phyloP scores from a whole-genome alignment of 1,140 invertebrate species.

The Polypedilum pembai region DNA sequence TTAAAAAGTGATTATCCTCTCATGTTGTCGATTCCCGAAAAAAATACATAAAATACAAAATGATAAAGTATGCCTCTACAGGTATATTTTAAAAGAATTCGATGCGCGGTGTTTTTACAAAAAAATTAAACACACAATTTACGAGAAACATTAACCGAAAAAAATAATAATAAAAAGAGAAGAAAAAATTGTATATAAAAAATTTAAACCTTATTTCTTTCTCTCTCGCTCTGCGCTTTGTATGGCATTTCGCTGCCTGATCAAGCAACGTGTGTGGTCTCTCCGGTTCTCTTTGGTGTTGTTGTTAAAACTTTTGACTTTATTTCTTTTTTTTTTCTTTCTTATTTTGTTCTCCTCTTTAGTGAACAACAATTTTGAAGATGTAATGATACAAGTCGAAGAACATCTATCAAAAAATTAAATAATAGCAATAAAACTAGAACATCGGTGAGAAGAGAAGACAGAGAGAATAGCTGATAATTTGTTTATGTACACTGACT shows the following conservation, averaged over 20 bases:
- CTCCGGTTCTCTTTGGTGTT: neutral
- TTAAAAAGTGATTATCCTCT: conserved; percentile 28
- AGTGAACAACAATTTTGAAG: conserved; percentile 25
- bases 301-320: conserved; percentile 26
- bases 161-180: conserved; percentile 28
- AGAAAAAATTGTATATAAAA: conserved; percentile 28
- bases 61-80: conserved; percentile 23
- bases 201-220: conserved; percentile 25
- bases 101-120: conserved; percentile 27
- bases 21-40: conserved; percentile 27
- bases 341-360: neutral
- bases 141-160: conserved; percentile 27
- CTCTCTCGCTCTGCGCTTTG: conserved; percentile 8
- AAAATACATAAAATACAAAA: conserved; percentile 26
- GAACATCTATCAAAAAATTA: conserved; percentile 27
- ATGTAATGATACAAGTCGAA: conserved; percentile 25
- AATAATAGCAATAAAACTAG: conserved; percentile 28
- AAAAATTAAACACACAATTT: conserved; percentile 29
- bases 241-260: conserved; percentile 15
- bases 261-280: conserved; percentile 23
- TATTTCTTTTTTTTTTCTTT: no score
- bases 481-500: conserved; percentile 24
- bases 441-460: neutral
- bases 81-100: conserved; percentile 28
- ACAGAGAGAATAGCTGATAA: conserved; percentile 18